These are phyloP conservation scores for Manacus vitellinus DNA, from an alignment of 2,113 vertebrate genomes.

Conservation along the genomic window DNA sequence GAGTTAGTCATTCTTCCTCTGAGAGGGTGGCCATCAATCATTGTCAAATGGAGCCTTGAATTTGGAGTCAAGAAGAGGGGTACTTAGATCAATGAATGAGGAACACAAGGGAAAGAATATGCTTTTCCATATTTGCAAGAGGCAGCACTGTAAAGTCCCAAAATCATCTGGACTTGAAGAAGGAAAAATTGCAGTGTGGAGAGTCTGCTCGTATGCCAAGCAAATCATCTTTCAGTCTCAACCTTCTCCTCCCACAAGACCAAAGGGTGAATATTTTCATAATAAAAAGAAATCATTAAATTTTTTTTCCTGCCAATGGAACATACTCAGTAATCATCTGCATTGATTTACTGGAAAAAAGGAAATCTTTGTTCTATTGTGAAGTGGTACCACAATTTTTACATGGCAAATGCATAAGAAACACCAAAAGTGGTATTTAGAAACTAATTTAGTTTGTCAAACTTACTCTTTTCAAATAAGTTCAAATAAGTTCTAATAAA, in stretches of 20 bases:
- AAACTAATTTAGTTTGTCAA: neutral
- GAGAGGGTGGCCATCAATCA: constrained; percentile 60
- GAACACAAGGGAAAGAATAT: neutral
- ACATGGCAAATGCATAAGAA: neutral
- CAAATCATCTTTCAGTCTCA: constrained; percentile 31
- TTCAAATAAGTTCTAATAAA: neutral
- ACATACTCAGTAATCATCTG: neutral
- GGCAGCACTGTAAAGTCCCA: neutral
- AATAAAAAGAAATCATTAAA: constrained; percentile 11
- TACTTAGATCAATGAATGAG: neutral
- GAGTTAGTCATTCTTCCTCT: constrained; percentile 62
- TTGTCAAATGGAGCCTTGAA: constrained; percentile 14
- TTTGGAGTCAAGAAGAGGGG: neutral
- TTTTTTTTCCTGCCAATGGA: constrained; percentile 5
- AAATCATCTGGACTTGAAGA: neutral
- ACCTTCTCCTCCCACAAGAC: neutral
- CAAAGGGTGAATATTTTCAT: constrained; percentile 20
- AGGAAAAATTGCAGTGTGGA: neutral
- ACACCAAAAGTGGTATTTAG: neutral
- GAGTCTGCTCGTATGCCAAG: constrained; percentile 29
- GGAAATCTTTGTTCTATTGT: constrained; percentile 7
- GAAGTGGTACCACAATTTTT: neutral
- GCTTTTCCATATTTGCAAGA: neutral
- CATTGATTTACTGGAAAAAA: constrained; percentile 42
- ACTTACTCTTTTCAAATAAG: neutral